Conservation (phyloP, 2,113 vertebrate genomes). For the Larimichthys crocea region DNA sequence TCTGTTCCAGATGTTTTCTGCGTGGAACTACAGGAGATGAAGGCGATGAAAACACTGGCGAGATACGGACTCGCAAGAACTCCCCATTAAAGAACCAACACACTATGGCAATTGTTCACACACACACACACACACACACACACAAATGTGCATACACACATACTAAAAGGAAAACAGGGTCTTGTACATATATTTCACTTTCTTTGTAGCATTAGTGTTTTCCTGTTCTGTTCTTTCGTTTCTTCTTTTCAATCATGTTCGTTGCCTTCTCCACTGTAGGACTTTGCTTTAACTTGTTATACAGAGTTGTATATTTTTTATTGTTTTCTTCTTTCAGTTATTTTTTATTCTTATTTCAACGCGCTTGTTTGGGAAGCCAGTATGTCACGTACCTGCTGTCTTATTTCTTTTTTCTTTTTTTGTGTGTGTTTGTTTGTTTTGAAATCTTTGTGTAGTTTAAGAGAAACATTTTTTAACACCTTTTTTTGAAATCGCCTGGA, state of each 20-base stretch:
- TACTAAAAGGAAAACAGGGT: slow-evolving; percentile 96
- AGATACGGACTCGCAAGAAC: slow-evolving; percentile 65
- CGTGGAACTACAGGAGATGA: slow-evolving; percentile 52
- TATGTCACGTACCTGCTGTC: slow-evolving; percentile 85
- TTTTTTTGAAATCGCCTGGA: slow-evolving; percentile 89
- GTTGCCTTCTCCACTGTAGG: slow-evolving; percentile 88
- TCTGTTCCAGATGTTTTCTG: slow-evolving; percentile 55
- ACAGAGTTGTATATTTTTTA: slow-evolving; percentile 91
- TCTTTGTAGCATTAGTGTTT: slow-evolving; percentile 98
- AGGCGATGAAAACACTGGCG: slow-evolving; percentile 39
- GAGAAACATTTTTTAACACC: slow-evolving; percentile 85
- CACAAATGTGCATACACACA: slow-evolving; percentile 78
- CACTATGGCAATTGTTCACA: slow-evolving; percentile 67
- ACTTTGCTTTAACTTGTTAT: slow-evolving; percentile 93
- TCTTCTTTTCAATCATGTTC: slow-evolving; percentile 82
- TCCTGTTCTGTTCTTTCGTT: slow-evolving; percentile 89
- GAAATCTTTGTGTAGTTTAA: slow-evolving; percentile 90
- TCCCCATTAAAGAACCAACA: slow-evolving; percentile 55
- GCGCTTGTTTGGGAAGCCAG: slow-evolving; percentile 84
- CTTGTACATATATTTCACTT: slow-evolving; percentile 98
- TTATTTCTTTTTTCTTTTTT: slow-evolving; percentile 77
- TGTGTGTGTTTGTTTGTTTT: slow-evolving; percentile 86
- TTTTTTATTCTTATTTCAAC: slow-evolving; percentile 71
- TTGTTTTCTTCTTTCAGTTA: slow-evolving; percentile 70
- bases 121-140: slow-evolving; percentile 43